Conservation (phyloP, 2,113 vertebrate species). For the Menidia beryllina region DNA sequence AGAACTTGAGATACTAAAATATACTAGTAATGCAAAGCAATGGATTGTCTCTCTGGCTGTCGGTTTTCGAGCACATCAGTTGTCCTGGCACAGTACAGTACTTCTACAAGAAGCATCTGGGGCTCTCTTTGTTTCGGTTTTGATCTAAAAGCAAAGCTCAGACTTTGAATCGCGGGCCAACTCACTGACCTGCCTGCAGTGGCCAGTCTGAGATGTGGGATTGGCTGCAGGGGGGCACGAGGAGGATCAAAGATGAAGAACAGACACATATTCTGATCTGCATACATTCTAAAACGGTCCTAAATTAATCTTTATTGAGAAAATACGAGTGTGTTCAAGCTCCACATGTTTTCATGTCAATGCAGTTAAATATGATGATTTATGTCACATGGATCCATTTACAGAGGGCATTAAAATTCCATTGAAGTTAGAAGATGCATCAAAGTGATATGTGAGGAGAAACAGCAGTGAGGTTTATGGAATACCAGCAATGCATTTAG, state of each 20-base stretch:
- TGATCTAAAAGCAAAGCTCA: slow-evolving; percentile 25
- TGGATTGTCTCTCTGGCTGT: background rate
- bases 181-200: slow-evolving; percentile 30
- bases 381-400: slow-evolving; percentile 55
- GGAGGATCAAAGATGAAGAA: slow-evolving; percentile 26
- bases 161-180: slow-evolving; percentile 60
- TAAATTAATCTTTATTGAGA: background rate
- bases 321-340: slow-evolving; percentile 17
- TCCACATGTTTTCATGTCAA: slow-evolving; percentile 19
- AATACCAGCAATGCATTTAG: slow-evolving; percentile 1
- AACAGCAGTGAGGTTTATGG: background rate
- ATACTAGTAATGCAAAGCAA: background rate
- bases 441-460: slow-evolving; percentile 13
- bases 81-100: slow-evolving; percentile 22
- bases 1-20: background rate
- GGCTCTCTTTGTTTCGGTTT: slow-evolving; percentile 34
- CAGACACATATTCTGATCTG: slow-evolving; percentile 36
- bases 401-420: slow-evolving; percentile 46
- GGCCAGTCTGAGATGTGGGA: slow-evolving; percentile 16
- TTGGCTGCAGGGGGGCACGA: background rate
- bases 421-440: slow-evolving; percentile 17
- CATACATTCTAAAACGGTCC: background rate
- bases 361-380: slow-evolving; percentile 25
- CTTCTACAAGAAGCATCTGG: slow-evolving; percentile 51
- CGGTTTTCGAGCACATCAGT: slow-evolving; percentile 17